Percentiles rank a stretch among this genome's conserved stretches.
Conservation (phyloP, 2,113 vertebrate species). For the Gallinago jamesoni region DNA sequence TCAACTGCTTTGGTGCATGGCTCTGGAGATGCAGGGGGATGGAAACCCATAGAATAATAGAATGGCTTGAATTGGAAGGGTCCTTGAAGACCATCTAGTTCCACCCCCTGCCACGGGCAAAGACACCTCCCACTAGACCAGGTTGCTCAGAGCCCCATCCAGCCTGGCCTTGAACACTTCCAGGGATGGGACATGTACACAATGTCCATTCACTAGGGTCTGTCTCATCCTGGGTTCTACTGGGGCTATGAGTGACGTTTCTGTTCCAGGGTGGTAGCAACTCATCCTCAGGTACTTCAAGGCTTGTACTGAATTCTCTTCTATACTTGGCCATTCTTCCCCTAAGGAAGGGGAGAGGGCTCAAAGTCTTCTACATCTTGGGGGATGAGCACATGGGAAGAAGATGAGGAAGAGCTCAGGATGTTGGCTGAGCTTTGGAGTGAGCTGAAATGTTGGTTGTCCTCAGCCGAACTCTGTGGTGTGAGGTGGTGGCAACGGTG, state of each 20-base stretch:
- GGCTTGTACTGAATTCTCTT: neutral
- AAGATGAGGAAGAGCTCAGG: neutral
- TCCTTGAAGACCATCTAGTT: too few relatives aligned
- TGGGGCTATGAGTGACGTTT: fast-evolving
- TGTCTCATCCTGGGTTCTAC: neutral
- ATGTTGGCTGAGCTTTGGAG: neutral
- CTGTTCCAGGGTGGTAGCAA: neutral
- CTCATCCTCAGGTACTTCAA: too few relatives aligned
- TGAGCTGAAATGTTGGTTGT: neutral
- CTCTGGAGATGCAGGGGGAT: too few relatives aligned
- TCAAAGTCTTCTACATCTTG: fast-evolving
- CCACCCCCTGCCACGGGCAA: too few relatives aligned
- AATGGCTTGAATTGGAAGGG: too few relatives aligned
- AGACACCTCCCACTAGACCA: neutral
- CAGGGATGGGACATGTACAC: neutral
- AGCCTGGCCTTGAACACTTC: neutral
- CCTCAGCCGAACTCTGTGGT: neutral
- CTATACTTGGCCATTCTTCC: neutral
- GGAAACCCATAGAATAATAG: too few relatives aligned
- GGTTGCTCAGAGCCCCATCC: neutral
- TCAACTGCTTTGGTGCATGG: too few relatives aligned
- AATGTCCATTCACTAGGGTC: fast-evolving
- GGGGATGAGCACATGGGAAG: fast-evolving
- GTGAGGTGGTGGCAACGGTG: neutral
- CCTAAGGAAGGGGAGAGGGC: neutral